A percentile compares a stretch with the other conserved stretches of the same genome.
Evolutionary conservation across 2,113 vertebrate genomes (phyloP).

Genomic region (Telmatochromis brachygnathus): DNA sequence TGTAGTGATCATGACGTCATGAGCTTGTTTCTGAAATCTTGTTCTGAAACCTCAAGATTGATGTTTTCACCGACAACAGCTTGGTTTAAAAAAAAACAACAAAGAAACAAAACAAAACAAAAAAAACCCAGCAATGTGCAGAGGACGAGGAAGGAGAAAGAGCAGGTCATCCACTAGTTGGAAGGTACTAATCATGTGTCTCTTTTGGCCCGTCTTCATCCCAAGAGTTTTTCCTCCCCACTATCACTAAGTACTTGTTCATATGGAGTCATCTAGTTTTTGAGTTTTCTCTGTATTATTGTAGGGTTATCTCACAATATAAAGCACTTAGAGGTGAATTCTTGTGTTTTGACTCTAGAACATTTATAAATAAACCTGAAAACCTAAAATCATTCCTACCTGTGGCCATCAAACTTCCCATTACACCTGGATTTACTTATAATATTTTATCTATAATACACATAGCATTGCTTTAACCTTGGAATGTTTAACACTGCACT

Average conservation of each 20-base stretch:
- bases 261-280: background rate
- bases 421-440: background rate
- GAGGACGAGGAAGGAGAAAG: background rate
- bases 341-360: background rate
- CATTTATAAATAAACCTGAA: background rate
- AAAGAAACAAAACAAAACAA: background rate
- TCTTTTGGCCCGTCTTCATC: background rate
- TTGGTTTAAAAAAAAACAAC: background rate
- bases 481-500: background rate
- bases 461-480: background rate
- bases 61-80: background rate
- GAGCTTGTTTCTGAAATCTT: background rate
- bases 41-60: background rate
- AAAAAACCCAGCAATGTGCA: accelerated
- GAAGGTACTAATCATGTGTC: background rate
- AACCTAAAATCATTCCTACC: background rate
- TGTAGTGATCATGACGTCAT: background rate
- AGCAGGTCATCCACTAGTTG: background rate
- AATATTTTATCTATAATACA: background rate
- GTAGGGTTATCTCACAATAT: background rate
- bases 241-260: background rate
- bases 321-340: background rate
- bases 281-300: background rate
- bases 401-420: background rate
- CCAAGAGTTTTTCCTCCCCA: background rate